Conservation (phyloP, 2,797 vertebrate species). For the Sebastes nivosus region DNA sequence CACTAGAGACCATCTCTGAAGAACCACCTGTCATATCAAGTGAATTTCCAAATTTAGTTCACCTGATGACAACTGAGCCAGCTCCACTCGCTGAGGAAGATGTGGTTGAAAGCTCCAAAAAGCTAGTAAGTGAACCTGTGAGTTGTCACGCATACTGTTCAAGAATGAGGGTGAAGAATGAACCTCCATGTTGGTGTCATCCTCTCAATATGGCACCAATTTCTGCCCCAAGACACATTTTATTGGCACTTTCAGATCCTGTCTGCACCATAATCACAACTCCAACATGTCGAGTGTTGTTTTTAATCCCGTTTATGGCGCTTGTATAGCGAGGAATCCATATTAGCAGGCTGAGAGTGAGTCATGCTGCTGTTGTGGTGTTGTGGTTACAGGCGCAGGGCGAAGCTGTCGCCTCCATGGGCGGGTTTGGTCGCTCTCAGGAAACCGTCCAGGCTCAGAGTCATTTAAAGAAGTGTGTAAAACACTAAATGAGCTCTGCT, state of each 20-base stretch:
- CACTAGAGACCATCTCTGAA: too few species aligned
- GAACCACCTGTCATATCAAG: too few species aligned
- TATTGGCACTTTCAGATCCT: conserved; percentile 29
- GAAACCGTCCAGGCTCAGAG: conserved; percentile 63
- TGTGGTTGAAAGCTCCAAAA: too few species aligned
- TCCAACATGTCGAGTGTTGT: conserved; percentile 43
- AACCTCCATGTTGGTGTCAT: not conserved
- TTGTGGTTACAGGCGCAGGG: conserved; percentile 65
- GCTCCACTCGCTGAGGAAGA: too few species aligned
- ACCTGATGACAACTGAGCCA: too few species aligned
- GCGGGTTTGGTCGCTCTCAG: conserved; percentile 62
- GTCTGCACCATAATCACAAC: conserved; percentile 43
- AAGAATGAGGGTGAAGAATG: not conserved
- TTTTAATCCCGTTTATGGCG: conserved; percentile 45
- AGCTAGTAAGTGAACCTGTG: not conserved
- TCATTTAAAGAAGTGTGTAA: conserved; percentile 74
- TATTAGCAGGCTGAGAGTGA: conserved; percentile 38
- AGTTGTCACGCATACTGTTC: too few species aligned
- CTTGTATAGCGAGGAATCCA: conserved; percentile 26
- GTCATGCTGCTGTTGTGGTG: conserved; percentile 61
- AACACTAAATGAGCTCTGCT: conserved; percentile 71
- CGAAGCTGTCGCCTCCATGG: conserved; percentile 70
- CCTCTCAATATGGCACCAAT: not conserved
- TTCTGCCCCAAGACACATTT: conserved; percentile 15
- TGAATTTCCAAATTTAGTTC: too few species aligned